Evolutionary conservation across 2,888 invertebrate genomes (phyloP), one percentile per base, ranked within the genome.

Genomic region (Morpho helenor): DNA sequence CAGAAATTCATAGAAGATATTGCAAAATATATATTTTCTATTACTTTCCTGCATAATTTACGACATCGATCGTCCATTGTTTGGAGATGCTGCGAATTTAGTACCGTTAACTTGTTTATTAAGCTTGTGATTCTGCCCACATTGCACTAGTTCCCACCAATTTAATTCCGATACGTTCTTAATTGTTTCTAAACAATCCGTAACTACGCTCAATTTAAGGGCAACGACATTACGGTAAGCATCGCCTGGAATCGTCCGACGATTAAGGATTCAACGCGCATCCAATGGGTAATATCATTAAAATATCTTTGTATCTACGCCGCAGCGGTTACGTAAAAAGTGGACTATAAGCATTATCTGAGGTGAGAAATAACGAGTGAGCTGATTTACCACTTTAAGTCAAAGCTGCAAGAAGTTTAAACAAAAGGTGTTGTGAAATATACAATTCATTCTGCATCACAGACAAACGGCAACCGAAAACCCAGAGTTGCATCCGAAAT

Each of bases 221-320:
- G 82, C 89, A 87, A 84, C 81, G 89, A 87, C 88, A 82, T 69
- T 68, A 78, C 77, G 76, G 76, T 72, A 69, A 77, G 78, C 80
- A 71, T 70, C 75, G 81, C 71, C 73, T 68, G 80, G 79, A 80
- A 82, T 78, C 77, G 72, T 65, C 77, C 75, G 69, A 67, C 82
- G 80, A 85, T 90, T 88, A 87, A 81, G 84, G 84, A 89, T 89
- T 88, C 90, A 86, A 79, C 81, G 76, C 84, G 79, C 90, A 82
- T 86, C 80, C 80, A 75, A 79, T 80, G 81, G 81, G 87, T 84
- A 87, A 88, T 90, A 87, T 86, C 87, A 86, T 89, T 89, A 90
- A 90, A 90, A 90, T 90, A 87, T 85, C 86, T 89, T 84, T 87
- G 87, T 85, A 79, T 84, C 80, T 84, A 87, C 75, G 78, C 84